Percentiles rank a stretch among this genome's conserved stretches.
Evolutionary conservation across 2,113 vertebrate genomes (phyloP).

Genomic region (Gobiocypris rarus): DNA sequence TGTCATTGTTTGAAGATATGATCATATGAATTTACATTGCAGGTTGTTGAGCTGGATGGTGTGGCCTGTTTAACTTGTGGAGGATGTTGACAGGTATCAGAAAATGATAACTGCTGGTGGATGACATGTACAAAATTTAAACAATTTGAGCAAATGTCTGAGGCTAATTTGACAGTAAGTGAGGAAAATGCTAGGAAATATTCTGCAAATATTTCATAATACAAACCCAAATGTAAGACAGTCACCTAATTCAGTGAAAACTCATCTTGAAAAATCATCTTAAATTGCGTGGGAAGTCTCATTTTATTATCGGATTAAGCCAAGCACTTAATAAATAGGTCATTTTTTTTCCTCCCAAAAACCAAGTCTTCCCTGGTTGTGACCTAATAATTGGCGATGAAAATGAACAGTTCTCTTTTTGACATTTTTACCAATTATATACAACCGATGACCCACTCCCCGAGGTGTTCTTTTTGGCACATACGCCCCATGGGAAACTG

Average conservation of each 20-base stretch:
- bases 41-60: not conserved
- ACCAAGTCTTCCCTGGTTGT: not conserved
- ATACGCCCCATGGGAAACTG: not conserved
- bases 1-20: not conserved
- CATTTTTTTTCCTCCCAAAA: slow-evolving; percentile 10
- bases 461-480: not conserved
- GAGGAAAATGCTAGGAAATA: slow-evolving; percentile 4
- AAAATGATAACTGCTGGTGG: slow-evolving; percentile 15
- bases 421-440: slow-evolving; percentile 21
- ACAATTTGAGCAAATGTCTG: slow-evolving; percentile 8
- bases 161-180: slow-evolving; percentile 29
- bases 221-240: not conserved
- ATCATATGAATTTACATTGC: not conserved
- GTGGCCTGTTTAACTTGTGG: slow-evolving; percentile 19
- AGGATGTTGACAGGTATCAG: slow-evolving; percentile 25
- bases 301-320: not conserved
- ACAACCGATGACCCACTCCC: not conserved
- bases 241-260: not conserved
- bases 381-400: slow-evolving; percentile 9
- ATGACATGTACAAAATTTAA: slow-evolving; percentile 20
- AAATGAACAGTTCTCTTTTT: not conserved
- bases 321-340: slow-evolving; percentile 9
- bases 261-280: not conserved
- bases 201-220: slow-evolving; percentile 30
- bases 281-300: not conserved